Base-by-base conservation (phyloP, 2,113 vertebrate species). In the Myxocyprinus asiaticus region DNA sequence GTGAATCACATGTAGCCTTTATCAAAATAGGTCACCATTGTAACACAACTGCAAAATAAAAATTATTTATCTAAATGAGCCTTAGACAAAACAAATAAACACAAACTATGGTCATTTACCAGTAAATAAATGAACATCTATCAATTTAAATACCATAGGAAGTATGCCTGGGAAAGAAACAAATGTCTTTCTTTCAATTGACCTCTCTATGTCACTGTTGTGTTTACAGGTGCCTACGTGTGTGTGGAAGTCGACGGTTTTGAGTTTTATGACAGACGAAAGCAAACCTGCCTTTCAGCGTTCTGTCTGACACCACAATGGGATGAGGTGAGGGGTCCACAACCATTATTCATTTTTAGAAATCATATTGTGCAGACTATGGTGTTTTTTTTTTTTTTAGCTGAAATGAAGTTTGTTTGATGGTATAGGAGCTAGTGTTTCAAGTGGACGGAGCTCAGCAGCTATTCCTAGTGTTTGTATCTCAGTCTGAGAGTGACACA, bases 181-280 rank as follows among this genome's bases (percentile, higher is more conserved):
- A 33, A 33, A 33, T 33, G 22, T 33, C 22, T 33, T 33, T 33
- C 22, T 33, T 33, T 33, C 22, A 33, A 33, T 1, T 33, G 22
- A 33, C 22, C 22, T 33, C 22, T 33, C 22, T 33, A 33, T 33
- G 22, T 33, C 22, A 33, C 3, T 53, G 48, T 17, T 7, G 11
- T 51, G 47, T 51, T 22, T 55, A 33, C 14, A 58, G 92, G 87
- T 84, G 66, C 87, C 47, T 93, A 88, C 81, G 84, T 92, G 50
- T 91, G 86, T 74, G 85, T 91, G 55, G 92, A 93, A 74, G 90
- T 93, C 71, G 91, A 93, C 11, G 91, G 92, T 17, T 89, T 82
- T 47, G 86, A 85, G 14, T 91, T 91, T 82, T 91, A 90, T 3
- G 85, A 91, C 7, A 83, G 78, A 55, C 88, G 83, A 53, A 87